Conservation (phyloP, 1,140 invertebrate genomes). For the Eriocheir sinensis region DNA sequence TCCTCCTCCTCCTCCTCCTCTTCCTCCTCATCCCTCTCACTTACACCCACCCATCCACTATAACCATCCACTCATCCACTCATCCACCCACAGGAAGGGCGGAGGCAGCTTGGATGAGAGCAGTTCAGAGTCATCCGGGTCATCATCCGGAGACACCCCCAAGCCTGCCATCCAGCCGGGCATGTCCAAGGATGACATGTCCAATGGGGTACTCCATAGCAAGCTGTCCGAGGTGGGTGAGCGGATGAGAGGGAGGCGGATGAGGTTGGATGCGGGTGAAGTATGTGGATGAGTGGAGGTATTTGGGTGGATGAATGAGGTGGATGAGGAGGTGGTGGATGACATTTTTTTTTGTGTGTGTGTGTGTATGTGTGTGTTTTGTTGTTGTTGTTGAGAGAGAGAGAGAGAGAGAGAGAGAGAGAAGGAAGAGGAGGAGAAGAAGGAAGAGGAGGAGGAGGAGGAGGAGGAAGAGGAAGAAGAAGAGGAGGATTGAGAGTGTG, state of each 20-base stretch:
- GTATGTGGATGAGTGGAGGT: too few species aligned
- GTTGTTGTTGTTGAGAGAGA: too few species aligned
- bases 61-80: neutral
- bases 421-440: neutral
- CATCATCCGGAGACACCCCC: neutral
- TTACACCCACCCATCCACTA: neutral
- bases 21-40: too few species aligned
- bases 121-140: slow-evolving; percentile 35
- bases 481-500: neutral
- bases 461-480: neutral
- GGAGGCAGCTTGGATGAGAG: slow-evolving; percentile 68
- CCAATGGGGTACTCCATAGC: slow-evolving; percentile 56
- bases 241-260: too few species aligned
- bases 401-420: neutral
- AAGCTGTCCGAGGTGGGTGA: slow-evolving; percentile 70
- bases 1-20: neutral
- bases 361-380: too few species aligned
- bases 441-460: neutral
- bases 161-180: neutral
- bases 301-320: too few species aligned
- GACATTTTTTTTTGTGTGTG: too few species aligned
- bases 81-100: neutral
- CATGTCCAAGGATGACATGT: slow-evolving; percentile 65
- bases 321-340: too few species aligned
- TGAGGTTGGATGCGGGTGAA: too few species aligned